Evolutionary conservation across 2,797 vertebrate species (phyloP).

Genomic region (Masticophis lateralis): DNA sequence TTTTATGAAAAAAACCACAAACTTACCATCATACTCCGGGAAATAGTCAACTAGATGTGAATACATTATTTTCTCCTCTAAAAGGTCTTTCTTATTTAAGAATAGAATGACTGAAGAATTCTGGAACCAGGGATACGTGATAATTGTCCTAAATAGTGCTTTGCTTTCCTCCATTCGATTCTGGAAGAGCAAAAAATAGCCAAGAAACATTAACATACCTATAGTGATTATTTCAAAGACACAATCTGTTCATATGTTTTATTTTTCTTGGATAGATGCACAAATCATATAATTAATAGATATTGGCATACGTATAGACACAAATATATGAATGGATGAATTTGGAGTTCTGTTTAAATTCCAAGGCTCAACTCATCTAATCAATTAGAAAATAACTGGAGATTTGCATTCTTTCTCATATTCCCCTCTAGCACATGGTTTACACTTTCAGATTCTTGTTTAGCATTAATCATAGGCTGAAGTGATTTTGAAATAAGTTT

Average conservation of each 20-base stretch:
- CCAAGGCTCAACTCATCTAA: background rate
- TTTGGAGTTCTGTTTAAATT: background rate
- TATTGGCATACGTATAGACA: background rate
- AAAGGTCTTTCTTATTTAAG: conserved; percentile 86
- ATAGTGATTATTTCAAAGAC: conserved; percentile 18
- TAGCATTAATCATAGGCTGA: background rate
- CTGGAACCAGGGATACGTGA: conserved; percentile 87
- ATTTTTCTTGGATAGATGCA: background rate
- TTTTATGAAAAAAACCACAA: background rate
- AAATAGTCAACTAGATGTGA: conserved; percentile 87
- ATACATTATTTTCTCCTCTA: conserved; percentile 87
- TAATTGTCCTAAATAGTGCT: conserved; percentile 86
- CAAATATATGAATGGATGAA: background rate
- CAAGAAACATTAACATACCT: conserved; percentile 17
- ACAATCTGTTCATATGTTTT: background rate
- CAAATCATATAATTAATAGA: background rate
- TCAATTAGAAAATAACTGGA: background rate
- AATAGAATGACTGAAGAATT: conserved; percentile 86
- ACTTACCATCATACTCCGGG: conserved; percentile 84
- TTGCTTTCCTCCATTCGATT: conserved; percentile 89
- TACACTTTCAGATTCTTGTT: background rate
- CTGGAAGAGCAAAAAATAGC: conserved; percentile 60
- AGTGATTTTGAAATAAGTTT: background rate
- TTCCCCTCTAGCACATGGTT: background rate
- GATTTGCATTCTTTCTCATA: background rate